phyloP scores from a whole-genome alignment of 2,797 vertebrate genomes.

The Sebastes taczanowskii region DNA sequence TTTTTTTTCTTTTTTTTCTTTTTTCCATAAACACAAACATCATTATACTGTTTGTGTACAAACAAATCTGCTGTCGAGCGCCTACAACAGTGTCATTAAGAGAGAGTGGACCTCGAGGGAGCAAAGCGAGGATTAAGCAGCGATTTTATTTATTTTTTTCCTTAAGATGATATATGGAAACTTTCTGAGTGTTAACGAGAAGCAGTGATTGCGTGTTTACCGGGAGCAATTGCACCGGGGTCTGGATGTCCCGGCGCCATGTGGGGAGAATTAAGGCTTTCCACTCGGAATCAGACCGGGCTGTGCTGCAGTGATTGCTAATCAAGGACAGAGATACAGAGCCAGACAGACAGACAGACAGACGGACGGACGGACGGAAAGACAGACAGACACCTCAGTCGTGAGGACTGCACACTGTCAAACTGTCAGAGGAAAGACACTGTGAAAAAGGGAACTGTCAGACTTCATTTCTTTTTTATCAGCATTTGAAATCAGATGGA shows the following conservation, averaged over 20 bases:
- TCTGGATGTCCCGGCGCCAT: constrained; percentile 51
- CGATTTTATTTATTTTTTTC: constrained; percentile 14
- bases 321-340: constrained; percentile 53
- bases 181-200: constrained; percentile 54
- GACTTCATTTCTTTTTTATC: constrained; percentile 20
- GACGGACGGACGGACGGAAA: neutral
- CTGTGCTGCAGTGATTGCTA: constrained; percentile 51
- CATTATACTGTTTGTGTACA: constrained; percentile 49
- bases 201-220: constrained; percentile 64
- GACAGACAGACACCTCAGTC: constrained; percentile 35
- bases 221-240: constrained; percentile 30
- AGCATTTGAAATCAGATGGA: constrained; percentile 39
- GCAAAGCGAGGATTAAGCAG: constrained; percentile 25
- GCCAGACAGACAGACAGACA: neutral
- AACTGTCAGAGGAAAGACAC: constrained; percentile 54
- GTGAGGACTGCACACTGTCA: constrained; percentile 54
- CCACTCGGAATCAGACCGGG: constrained; percentile 47
- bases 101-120: constrained; percentile 29
- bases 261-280: constrained; percentile 67
- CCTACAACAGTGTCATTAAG: constrained; percentile 35
- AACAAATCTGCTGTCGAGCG: constrained; percentile 43
- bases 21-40: constrained; percentile 28
- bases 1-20: neutral
- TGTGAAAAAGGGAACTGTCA: constrained; percentile 52
- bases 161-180: constrained; percentile 57